Base-by-base conservation (phyloP, 2,797 vertebrate genomes). In the Acridotheres tristis region DNA sequence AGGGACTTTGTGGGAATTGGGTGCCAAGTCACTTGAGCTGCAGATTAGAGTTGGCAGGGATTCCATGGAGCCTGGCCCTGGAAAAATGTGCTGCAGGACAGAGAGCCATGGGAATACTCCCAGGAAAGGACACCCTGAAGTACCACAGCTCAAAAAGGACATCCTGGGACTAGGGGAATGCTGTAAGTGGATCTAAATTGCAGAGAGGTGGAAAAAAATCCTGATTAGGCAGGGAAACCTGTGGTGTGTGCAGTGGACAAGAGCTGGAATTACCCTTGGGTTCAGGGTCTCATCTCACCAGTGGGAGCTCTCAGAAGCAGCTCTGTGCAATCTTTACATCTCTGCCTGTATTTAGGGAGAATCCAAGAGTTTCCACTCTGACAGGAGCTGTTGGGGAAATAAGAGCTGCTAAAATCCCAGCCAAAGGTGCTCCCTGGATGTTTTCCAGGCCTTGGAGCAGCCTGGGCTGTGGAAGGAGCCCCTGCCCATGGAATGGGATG, bases 21-120 rank as follows among this genome's bases (percentile, higher is more conserved):
- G 51, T 88, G 90, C 74, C 93, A 87, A 95, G 54, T 21, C 82
- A 34, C 82, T 92, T 3, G 66, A 91, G 82, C 42, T 38, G 62
- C 40, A 40, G 83, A 63, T 82, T 29, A 38, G 83, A 66, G 13
- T 11, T 82, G 89, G 73, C 78, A 74, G 67, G 20, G 71, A 40
- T 76, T 73, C 53, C 43, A 34, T 1, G 15, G 86, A 91, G 57
- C 51, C 55, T n/a, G 53, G 63, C 26, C 75, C 43, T 3, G 5
- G 80, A 47, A 5, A 71, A 59, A 85, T 2, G 5, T 23, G 59
- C 74, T 68, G 85, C 34, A 27, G 93, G 5, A 13, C 47, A 48
- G 66, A 5, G 15, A 30, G 51, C 57, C 25, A 27, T 0, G 1
- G 77, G 21, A 77, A 42, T 3, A 1, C 19, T 30, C 14, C 11